Conservation (phyloP, 2,797 vertebrate species). For the Meriones psammophilus region DNA sequence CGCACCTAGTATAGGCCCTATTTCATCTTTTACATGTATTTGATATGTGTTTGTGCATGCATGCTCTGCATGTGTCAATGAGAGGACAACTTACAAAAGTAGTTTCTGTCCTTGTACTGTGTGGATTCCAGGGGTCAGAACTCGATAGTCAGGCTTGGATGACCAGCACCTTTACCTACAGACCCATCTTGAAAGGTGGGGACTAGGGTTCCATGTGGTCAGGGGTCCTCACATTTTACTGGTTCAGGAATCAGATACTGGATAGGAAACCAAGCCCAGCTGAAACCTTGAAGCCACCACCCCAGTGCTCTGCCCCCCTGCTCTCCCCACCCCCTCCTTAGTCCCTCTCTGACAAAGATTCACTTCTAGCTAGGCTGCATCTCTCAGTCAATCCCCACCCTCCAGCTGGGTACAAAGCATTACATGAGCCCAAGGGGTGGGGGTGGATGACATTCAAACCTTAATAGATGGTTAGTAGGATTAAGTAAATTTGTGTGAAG, state of each 20-base stretch:
- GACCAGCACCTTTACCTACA: no score
- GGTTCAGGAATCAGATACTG: neutral
- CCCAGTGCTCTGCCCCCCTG: neutral
- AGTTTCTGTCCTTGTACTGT: neutral
- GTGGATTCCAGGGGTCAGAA: neutral
- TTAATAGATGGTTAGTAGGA: neutral
- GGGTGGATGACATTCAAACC: neutral
- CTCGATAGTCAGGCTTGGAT: neutral
- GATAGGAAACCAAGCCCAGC: neutral
- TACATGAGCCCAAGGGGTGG: neutral
- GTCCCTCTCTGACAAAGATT: neutral
- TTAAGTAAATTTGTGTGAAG: neutral
- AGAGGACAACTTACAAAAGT: neutral
- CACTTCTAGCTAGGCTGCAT: neutral
- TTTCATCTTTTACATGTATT: neutral
- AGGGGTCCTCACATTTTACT: neutral
- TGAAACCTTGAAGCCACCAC: neutral
- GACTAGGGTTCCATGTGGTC: neutral
- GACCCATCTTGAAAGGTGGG: neutral
- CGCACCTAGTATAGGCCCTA: neutral
- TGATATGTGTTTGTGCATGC: no score
- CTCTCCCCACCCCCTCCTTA: neutral
- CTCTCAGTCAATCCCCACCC: neutral
- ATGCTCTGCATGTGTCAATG: neutral
- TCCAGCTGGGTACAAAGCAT: neutral